Evolutionary conservation across 35 echinoderm and acorn worm genomes (phyloP).

Genomic region (Lytechinus variegatus): DNA sequence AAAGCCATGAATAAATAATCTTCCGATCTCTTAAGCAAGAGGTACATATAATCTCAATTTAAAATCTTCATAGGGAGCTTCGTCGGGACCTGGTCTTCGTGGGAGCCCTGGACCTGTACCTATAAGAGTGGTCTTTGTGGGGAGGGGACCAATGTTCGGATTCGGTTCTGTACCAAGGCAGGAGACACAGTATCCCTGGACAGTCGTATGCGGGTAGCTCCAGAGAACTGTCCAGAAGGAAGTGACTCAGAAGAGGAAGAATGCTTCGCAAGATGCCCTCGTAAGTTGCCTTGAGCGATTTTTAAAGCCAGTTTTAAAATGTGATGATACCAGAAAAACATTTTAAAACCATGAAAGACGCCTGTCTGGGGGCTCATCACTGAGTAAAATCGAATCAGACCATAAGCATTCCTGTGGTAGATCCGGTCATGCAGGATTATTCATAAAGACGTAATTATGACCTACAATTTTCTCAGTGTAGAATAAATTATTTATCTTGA

Average conservation of each 20-base stretch:
- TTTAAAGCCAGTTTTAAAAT: too few relatives aligned
- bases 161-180: conserved; percentile 34
- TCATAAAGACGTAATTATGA: neutral
- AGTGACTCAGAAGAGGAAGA: conserved; percentile 38
- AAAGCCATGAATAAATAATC: too few relatives aligned
- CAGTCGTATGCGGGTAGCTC: neutral
- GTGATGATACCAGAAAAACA: too few relatives aligned
- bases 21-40: too few relatives aligned
- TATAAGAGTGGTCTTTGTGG: conserved; percentile 44
- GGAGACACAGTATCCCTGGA: conserved; percentile 42
- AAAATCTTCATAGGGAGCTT: neutral
- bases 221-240: conserved; percentile 34
- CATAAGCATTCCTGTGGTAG: too few relatives aligned
- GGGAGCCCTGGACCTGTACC: conserved; percentile 58
- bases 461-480: too few relatives aligned
- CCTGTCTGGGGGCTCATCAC: too few relatives aligned
- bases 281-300: neutral
- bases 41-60: too few relatives aligned
- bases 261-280: conserved; percentile 48
- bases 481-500: neutral
- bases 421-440: neutral
- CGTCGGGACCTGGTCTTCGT: conserved; percentile 35
- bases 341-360: too few relatives aligned
- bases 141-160: conserved; percentile 11
- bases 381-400: too few relatives aligned